Conservation (phyloP, 2,113 vertebrate species). For the Hypocryptadius cinnamomeus region DNA sequence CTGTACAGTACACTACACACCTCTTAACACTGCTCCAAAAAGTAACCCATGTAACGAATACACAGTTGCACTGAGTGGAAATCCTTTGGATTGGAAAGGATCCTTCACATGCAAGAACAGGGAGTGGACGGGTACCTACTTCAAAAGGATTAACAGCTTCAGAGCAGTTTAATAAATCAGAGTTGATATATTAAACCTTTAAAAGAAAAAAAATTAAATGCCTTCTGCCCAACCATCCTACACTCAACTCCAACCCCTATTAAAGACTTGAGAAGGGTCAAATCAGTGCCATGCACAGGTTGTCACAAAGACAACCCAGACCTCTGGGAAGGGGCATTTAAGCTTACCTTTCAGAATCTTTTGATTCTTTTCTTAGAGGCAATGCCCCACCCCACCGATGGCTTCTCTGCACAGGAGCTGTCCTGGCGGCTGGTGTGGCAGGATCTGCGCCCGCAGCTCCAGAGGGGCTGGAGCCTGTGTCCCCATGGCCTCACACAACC, state of each 20-base stretch:
- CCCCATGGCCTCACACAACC: background rate
- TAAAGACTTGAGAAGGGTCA: background rate
- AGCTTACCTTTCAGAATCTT: background rate
- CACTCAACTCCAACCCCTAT: background rate
- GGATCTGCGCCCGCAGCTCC: background rate
- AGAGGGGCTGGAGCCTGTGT: background rate
- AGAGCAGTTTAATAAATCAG: background rate
- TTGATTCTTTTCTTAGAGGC: background rate
- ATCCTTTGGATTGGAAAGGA: background rate
- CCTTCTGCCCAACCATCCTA: background rate
- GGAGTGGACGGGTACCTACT: background rate
- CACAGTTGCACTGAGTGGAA: background rate
- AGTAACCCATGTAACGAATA: background rate
- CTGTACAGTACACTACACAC: background rate
- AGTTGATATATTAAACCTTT: background rate
- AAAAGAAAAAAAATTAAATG: background rate
- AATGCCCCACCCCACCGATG: accelerated
- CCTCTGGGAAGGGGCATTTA: background rate
- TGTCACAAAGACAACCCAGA: background rate
- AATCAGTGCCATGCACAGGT: background rate
- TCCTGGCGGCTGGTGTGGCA: background rate
- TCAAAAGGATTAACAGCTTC: background rate
- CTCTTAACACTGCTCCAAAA: background rate
- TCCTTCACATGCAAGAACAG: background rate
- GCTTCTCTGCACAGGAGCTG: slow-evolving; percentile 41